A percentile compares a stretch with the other conserved stretches of the same genome.
Evolutionary conservation across 2,888 invertebrate species (phyloP).

Genomic region (Leuctra nigra): DNA sequence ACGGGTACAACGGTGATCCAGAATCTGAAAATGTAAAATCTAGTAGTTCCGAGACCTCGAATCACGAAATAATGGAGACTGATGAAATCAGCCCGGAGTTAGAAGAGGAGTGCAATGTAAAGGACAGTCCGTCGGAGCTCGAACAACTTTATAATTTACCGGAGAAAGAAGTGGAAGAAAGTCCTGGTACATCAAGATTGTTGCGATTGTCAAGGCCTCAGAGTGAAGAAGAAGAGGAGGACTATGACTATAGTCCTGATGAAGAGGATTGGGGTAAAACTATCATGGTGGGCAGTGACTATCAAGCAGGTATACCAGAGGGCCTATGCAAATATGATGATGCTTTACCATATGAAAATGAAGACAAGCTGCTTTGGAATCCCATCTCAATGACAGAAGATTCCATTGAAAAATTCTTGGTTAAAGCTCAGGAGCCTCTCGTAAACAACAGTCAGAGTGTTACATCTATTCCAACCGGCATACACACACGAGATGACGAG

Average conservation of each 20-base stretch:
- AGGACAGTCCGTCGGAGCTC: constrained; percentile 41
- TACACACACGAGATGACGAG: constrained; percentile 78
- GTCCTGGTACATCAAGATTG: constrained; percentile 40
- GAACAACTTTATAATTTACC: constrained; percentile 48
- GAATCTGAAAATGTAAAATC: constrained; percentile 31
- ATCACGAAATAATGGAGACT: constrained; percentile 35
- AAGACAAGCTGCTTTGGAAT: constrained; percentile 92
- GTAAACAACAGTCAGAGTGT: constrained; percentile 43
- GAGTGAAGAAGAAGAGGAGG: constrained; percentile 75
- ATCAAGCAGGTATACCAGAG: constrained; percentile 90
- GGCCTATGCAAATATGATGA: constrained; percentile 89
- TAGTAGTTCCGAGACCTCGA: constrained; percentile 41
- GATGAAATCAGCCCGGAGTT: constrained; percentile 39
- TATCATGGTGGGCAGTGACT: constrained; percentile 92
- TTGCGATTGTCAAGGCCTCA: constrained; percentile 62
- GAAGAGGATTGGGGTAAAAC: constrained; percentile 84
- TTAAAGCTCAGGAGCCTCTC: constrained; percentile 43
- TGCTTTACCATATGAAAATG: constrained; percentile 90
- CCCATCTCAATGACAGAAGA: constrained; percentile 66
- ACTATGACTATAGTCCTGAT: constrained; percentile 74
- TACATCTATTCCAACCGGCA: constrained; percentile 57
- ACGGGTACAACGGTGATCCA: constrained; percentile 56
- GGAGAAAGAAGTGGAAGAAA: constrained; percentile 29
- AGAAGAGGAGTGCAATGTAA: constrained; percentile 36
- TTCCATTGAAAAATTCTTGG: constrained; percentile 74